Evolutionary conservation across 92 coral and sea anemone genomes (phyloP), one percentile per base, ranked within the genome.

Genomic region (Actinostola sp.): DNA sequence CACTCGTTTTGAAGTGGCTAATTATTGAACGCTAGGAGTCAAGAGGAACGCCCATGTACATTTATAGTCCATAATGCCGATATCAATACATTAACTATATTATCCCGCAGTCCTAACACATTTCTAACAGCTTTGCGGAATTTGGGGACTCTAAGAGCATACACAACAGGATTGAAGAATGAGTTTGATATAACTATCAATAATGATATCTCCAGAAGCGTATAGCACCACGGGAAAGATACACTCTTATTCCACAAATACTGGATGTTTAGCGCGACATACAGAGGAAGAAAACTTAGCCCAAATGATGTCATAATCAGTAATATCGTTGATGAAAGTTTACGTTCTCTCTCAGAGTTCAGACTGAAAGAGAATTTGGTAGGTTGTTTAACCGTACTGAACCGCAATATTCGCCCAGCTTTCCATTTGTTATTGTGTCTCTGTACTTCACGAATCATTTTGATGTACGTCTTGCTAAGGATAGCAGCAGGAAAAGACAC

Each of bases 141-240:
- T 64, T 64, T 64, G 25, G 70, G 70, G 15, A 64, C 70, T 49
- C 70, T 39, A 1, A 64, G 29, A 36, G 70, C 70, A 25, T 64
- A 64, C 10, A 64, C 41, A 7, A 64, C 20, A 19, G 70, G 70
- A 39, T 64, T 64, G 8, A 64, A 14, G 4, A 64, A 26, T 49
- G 70, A 64, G 70, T 64, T 64, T 28, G 54, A 42, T 39, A 64
- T 64, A 20, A 64, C 55, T 23, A 43, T 25, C 5, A 64, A 49
- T 23, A 43, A 27, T 2, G 70, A 64, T 43, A 64, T 35, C 41
- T 64, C 70, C 24, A 43, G 48, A 31, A 64, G 26, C 33, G 70
- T 43, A 1, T 43, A 29, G 31, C 45, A 43, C 70, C 70, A 64
- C 17, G 30, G 28, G 20, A 12, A 20, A 12, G 7, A 24, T 26